Evolutionary conservation across 2,888 invertebrate species (phyloP).

Genomic region (Phyto melanocephala): DNA sequence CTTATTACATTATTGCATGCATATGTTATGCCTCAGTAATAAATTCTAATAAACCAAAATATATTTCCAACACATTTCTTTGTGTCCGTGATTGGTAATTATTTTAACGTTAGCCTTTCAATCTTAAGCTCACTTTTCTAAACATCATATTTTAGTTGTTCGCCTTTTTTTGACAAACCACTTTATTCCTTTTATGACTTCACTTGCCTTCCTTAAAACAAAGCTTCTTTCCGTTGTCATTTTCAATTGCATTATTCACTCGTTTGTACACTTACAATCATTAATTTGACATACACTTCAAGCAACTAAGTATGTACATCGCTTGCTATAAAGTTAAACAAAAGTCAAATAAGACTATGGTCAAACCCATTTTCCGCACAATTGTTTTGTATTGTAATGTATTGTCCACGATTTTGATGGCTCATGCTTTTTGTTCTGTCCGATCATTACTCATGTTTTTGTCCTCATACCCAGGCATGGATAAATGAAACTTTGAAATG

Average conservation of each 20-base stretch:
- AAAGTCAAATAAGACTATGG: conserved; percentile 13
- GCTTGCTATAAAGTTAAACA: not conserved
- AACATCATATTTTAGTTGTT: not conserved
- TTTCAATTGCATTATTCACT: not conserved
- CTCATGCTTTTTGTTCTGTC: conserved; percentile 50
- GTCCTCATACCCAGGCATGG: no score
- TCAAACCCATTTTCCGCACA: conserved; percentile 46
- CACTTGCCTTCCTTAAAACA: not conserved
- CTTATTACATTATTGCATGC: no score
- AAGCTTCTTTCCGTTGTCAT: not conserved
- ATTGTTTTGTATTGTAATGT: conserved; percentile 25
- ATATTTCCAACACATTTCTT: not conserved
- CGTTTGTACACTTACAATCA: not conserved
- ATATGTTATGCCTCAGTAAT: not conserved
- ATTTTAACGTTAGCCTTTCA: conserved; percentile 10
- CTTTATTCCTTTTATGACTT: not conserved
- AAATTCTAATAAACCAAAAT: not conserved
- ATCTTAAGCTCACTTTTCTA: not conserved
- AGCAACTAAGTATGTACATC: not conserved
- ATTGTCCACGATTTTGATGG: conserved; percentile 51
- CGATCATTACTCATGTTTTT: conserved; percentile 58
- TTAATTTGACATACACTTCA: conserved; percentile 7
- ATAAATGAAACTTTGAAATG: no score
- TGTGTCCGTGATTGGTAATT: conserved; percentile 10
- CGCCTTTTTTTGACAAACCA: not conserved